Evolutionary conservation across 2,888 invertebrate species (phyloP).

Genomic region (Plebejus melissa): DNA sequence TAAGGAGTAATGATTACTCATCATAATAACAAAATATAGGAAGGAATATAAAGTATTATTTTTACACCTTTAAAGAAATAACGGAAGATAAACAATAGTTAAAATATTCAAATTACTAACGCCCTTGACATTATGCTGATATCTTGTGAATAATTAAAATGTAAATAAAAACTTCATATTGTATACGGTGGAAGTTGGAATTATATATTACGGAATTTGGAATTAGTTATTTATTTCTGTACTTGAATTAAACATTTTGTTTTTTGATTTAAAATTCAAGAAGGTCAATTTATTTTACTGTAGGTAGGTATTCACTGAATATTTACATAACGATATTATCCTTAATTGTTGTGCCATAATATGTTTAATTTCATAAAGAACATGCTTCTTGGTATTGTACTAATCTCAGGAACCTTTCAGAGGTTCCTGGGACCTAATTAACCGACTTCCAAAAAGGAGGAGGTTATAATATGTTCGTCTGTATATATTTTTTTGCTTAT

Average conservation of each 20-base stretch:
- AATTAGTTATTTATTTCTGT: not conserved
- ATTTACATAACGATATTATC: not conserved
- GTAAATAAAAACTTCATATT: conserved; percentile 7
- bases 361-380: too few species aligned
- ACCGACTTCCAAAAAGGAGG: too few species aligned
- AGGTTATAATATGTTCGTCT: too few species aligned
- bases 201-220: not conserved
- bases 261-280: not conserved
- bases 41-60: not conserved
- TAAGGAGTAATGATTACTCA: not conserved
- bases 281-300: not conserved
- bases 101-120: not conserved
- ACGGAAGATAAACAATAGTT: not conserved
- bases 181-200: not conserved
- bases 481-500: too few species aligned
- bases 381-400: too few species aligned
- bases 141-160: conserved; percentile 19
- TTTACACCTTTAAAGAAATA: not conserved
- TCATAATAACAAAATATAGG: not conserved
- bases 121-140: conserved; percentile 18
- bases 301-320: not conserved
- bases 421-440: too few species aligned
- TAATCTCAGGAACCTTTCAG: too few species aligned
- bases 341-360: too few species aligned
- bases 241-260: not conserved